Evolutionary conservation across 1,140 invertebrate species (phyloP).

Genomic region (Pogonomyrmex barbatus): DNA sequence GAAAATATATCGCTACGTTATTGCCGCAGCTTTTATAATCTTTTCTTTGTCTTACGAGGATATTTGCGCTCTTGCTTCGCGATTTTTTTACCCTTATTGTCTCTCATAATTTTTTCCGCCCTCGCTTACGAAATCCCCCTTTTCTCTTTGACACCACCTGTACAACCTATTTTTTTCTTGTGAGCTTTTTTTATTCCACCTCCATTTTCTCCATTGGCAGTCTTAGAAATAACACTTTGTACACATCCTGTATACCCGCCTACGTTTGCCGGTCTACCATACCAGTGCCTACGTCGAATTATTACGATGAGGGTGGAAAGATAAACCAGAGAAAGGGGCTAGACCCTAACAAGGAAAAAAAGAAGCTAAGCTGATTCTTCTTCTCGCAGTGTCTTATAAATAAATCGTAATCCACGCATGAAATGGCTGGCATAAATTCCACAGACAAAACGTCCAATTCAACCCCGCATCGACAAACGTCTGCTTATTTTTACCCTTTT

Average conservation of each 20-base stretch:
- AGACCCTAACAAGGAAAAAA: neutral
- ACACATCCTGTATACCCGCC: neutral
- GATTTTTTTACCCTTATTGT: constrained; percentile 39
- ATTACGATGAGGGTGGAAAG: constrained; percentile 1
- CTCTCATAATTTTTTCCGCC: constrained; percentile 28
- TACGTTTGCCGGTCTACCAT: neutral
- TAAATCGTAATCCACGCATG: constrained; percentile 21
- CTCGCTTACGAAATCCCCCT: neutral
- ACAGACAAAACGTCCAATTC: neutral
- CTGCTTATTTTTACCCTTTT: neutral
- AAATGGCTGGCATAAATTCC: constrained; percentile 45
- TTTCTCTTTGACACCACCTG: neutral
- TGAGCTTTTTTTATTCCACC: neutral
- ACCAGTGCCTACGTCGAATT: constrained; percentile 29
- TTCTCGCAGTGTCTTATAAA: constrained; percentile 21
- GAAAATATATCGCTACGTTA: constrained; percentile 50
- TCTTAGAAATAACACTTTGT: constrained; percentile 50
- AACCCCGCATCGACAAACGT: neutral
- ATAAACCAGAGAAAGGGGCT: constrained; percentile 23
- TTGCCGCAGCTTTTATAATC: constrained; percentile 22
- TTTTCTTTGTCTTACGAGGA: neutral
- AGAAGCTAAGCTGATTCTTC: neutral
- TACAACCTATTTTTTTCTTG: neutral
- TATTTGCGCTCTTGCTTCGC: neutral
- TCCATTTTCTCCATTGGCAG: neutral